phyloP scores from a whole-genome alignment of 2,797 vertebrate species.

The Oreortyx pictus region DNA sequence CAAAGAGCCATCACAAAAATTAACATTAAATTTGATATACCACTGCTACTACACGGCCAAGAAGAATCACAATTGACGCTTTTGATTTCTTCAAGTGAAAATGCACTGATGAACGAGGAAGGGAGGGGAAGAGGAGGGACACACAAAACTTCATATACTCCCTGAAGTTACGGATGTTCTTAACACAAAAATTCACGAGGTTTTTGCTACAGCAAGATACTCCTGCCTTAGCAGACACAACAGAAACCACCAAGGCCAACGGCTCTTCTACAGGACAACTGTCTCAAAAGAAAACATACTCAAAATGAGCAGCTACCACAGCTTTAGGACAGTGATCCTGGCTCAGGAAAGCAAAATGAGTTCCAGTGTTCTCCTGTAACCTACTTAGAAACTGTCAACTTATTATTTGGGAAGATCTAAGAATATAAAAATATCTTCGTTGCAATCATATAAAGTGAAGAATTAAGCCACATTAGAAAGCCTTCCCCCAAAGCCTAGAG shows the following conservation, averaged over 20 bases:
- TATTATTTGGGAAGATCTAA: slow-evolving; percentile 37
- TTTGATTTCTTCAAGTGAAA: background rate
- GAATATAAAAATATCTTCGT: slow-evolving; percentile 38
- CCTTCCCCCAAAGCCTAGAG: background rate
- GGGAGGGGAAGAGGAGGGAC: accelerated
- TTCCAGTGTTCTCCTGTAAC: background rate
- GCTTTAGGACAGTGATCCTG: background rate
- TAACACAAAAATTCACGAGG: accelerated
- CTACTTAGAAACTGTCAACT: background rate
- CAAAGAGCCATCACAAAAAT: background rate
- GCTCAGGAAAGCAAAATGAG: background rate
- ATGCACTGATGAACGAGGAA: background rate
- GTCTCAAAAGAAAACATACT: background rate
- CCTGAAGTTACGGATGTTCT: background rate
- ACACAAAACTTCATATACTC: background rate
- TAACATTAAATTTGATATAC: background rate
- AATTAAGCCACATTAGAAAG: slow-evolving; percentile 30
- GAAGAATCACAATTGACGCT: background rate
- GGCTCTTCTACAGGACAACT: background rate
- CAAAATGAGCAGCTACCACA: background rate
- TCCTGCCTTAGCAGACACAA: background rate
- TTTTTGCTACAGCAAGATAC: accelerated
- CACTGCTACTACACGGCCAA: background rate
- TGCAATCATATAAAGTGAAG: background rate
- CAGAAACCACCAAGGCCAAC: background rate